Percentiles rank a stretch among this genome's conserved stretches.
phyloP scores from a whole-genome alignment of 30 jellyfish, hydroid and myxozoan species.

The Turritopsis rubra region DNA sequence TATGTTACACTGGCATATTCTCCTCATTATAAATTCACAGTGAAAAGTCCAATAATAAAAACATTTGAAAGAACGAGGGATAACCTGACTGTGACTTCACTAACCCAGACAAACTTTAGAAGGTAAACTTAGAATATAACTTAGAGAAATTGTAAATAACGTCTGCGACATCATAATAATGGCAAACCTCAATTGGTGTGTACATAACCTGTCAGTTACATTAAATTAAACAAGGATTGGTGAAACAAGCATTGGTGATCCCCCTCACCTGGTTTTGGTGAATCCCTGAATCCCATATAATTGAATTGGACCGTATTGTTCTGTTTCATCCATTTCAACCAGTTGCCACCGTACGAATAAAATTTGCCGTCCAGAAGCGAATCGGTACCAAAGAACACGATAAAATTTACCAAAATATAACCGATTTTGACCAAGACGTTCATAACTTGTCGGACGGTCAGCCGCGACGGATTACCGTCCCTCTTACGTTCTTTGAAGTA shows the following conservation, averaged over 20 bases:
- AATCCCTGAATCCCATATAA: constrained; percentile 37
- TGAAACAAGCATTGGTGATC: no score
- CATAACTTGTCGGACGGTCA: background rate
- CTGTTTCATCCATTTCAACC: constrained; percentile 27
- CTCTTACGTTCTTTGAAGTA: constrained; percentile 23
- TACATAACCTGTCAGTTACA: no score
- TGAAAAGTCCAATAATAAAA: no score
- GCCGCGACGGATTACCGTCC: background rate
- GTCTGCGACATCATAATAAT: no score
- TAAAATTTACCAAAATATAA: constrained; percentile 24
- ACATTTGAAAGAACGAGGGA: no score
- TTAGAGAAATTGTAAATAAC: no score
- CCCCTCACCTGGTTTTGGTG: constrained; percentile 44
- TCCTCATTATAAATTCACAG: no score
- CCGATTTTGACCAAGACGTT: constrained; percentile 10
- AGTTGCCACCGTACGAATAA: constrained; percentile 26
- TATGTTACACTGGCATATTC: no score
- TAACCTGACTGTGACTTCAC: no score
- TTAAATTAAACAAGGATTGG: constrained; percentile 5
- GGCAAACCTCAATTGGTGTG: no score
- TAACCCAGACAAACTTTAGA: no score
- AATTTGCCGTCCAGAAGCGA: constrained; percentile 18
- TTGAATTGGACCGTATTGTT: constrained; percentile 16
- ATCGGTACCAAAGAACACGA: constrained; percentile 21
- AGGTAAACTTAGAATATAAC: no score